These are phyloP conservation scores for Carcinoscorpius rotundicauda DNA, from an alignment of 1,140 invertebrate species.

Conservation along the genomic window DNA sequence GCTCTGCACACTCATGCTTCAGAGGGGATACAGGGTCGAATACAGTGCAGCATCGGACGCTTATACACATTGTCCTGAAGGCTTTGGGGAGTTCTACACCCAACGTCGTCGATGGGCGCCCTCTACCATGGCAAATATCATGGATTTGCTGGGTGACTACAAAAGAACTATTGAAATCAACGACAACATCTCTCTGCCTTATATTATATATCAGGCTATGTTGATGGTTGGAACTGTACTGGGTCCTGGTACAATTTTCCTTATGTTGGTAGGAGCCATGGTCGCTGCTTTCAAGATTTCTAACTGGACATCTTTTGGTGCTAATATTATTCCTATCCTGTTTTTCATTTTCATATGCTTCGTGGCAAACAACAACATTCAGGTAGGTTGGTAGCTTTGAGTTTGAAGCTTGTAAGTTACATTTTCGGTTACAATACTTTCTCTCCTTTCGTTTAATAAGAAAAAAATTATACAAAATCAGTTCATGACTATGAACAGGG, in stretches of 20 bases:
- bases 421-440: too few species aligned
- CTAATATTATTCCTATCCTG: slow-evolving; percentile 38
- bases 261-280: slow-evolving; percentile 49
- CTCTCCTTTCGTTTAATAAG: too few species aligned
- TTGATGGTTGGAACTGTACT: slow-evolving; percentile 44
- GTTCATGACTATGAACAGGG: too few species aligned
- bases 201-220: slow-evolving; percentile 41
- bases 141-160: slow-evolving; percentile 45
- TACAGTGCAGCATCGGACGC: slow-evolving; percentile 53
- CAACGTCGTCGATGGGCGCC: slow-evolving; percentile 51
- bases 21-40: slow-evolving; percentile 50
- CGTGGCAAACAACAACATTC: slow-evolving; percentile 33
- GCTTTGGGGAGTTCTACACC: slow-evolving; percentile 47
- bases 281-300: slow-evolving; percentile 42
- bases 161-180: slow-evolving; percentile 41
- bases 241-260: slow-evolving; percentile 49
- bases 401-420: too few species aligned
- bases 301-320: slow-evolving; percentile 36
- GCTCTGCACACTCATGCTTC: slow-evolving; percentile 49
- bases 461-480: too few species aligned
- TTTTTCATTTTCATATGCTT: slow-evolving; percentile 39
- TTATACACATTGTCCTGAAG: slow-evolving; percentile 49
- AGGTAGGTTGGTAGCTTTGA: slow-evolving; percentile 26
- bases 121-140: slow-evolving; percentile 51
- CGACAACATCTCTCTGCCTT: slow-evolving; percentile 45